phyloP scores from a whole-genome alignment of 2,113 vertebrate species.

The Phyllostomus hastatus region DNA sequence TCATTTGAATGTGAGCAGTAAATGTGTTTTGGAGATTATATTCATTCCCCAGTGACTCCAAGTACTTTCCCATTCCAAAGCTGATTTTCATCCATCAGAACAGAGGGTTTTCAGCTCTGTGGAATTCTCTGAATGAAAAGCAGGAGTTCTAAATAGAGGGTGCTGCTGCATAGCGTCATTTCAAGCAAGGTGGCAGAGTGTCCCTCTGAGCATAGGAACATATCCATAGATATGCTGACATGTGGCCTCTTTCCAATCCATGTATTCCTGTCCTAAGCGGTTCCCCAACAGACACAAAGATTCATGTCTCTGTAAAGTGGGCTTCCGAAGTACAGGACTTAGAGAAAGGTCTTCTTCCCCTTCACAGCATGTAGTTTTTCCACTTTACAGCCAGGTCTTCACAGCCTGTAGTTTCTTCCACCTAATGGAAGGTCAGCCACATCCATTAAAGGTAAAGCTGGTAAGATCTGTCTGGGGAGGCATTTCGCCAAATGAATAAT shows the following conservation, averaged over 20 bases:
- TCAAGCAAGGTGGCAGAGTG: background rate
- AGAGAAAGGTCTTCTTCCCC: background rate
- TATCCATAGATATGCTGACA: background rate
- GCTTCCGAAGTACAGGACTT: background rate
- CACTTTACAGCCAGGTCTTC: background rate
- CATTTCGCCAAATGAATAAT: slow-evolving; percentile 56
- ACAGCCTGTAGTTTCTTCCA: background rate
- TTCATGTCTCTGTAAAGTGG: background rate
- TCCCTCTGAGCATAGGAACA: background rate
- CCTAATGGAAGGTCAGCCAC: slow-evolving; percentile 26
- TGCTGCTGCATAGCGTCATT: background rate
- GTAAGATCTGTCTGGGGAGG: slow-evolving; percentile 25
- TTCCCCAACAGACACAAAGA: background rate
- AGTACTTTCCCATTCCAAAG: slow-evolving; percentile 74
- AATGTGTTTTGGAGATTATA: slow-evolving; percentile 77
- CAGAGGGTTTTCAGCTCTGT: slow-evolving; percentile 61
- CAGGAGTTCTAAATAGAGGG: background rate
- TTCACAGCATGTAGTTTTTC: background rate
- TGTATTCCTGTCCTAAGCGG: background rate
- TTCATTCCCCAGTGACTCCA: slow-evolving; percentile 71
- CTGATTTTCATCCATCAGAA: slow-evolving; percentile 72
- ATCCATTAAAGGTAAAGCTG: background rate
- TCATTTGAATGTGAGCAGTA: slow-evolving; percentile 79
- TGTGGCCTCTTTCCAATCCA: background rate
- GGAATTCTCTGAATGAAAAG: slow-evolving; percentile 26